A percentile compares a stretch with the other conserved stretches of the same genome.
Conservation (phyloP, 92 coral and sea anemone species). For the Epizoanthus fatuus region DNA sequence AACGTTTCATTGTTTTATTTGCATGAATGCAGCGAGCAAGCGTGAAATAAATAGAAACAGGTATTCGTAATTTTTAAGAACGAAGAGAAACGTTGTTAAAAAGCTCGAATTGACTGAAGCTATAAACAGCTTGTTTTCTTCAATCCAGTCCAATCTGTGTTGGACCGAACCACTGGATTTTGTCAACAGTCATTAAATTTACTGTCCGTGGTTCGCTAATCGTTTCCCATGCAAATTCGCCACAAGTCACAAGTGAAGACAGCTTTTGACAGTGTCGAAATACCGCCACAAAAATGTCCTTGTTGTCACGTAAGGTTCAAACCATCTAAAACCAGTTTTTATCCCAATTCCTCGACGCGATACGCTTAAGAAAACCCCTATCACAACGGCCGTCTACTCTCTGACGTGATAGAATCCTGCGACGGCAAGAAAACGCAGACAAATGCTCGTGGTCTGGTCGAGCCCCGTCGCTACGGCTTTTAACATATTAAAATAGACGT, state of each 20-base stretch:
- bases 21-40: too few relatives aligned
- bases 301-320: slow-evolving; percentile 37
- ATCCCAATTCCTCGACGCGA: neutral
- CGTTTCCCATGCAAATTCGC: slow-evolving; percentile 50
- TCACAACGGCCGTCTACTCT: neutral
- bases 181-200: neutral
- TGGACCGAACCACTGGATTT: neutral
- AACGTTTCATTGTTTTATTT: too few relatives aligned
- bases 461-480: neutral
- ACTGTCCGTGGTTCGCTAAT: slow-evolving; percentile 29
- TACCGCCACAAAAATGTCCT: slow-evolving; percentile 40
- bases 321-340: neutral
- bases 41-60: too few relatives aligned
- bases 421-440: slow-evolving; percentile 30
- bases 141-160: too few relatives aligned
- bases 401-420: neutral
- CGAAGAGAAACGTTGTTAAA: too few relatives aligned
- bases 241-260: slow-evolving; percentile 42
- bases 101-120: too few relatives aligned
- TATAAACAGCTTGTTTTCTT: too few relatives aligned
- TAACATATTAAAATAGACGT: slow-evolving; percentile 36
- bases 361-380: neutral
- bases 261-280: slow-evolving; percentile 41
- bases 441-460: slow-evolving; percentile 11
- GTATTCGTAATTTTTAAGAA: too few relatives aligned